Percentiles rank a stretch among this genome's conserved stretches.
phyloP scores from a whole-genome alignment of 2,888 invertebrate species.

The Eueremaeus valkanovi region DNA sequence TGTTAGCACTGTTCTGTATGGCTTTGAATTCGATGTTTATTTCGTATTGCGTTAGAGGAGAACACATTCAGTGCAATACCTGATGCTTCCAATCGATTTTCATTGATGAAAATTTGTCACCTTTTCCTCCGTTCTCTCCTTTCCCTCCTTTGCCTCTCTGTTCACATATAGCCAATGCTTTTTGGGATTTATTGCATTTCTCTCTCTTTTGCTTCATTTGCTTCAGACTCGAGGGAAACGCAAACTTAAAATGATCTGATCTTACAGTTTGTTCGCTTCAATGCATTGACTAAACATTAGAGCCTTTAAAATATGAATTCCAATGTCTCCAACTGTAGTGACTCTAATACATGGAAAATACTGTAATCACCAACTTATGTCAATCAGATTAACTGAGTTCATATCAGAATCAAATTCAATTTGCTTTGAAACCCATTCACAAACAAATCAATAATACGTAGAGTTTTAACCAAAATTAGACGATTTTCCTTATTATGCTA shows the following conservation, averaged over 20 bases:
- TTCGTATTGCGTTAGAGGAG: too few species aligned
- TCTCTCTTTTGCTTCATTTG: background rate
- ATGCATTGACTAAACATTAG: background rate
- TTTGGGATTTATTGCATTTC: background rate
- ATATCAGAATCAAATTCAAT: too few species aligned
- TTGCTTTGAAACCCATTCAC: too few species aligned
- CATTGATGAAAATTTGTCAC: conserved; percentile 10
- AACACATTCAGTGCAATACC: background rate
- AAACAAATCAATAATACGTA: too few species aligned
- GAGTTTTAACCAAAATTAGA: too few species aligned
- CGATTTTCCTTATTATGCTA: too few species aligned
- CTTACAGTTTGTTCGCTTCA: conserved; percentile 14
- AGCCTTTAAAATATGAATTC: too few species aligned
- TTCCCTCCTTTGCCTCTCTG: background rate
- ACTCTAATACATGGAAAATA: too few species aligned
- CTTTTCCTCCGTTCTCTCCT: background rate
- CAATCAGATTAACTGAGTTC: too few species aligned
- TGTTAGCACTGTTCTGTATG: background rate
- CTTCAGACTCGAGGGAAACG: background rate
- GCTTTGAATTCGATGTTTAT: background rate
- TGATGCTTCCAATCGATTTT: conserved; percentile 16
- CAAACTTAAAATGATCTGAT: background rate
- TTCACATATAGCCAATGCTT: background rate
- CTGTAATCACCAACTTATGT: too few species aligned
- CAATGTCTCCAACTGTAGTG: too few species aligned